These are phyloP conservation scores for Cryptus viduatorius DNA, from an alignment of 2,888 invertebrate species.

Conservation along the genomic window DNA sequence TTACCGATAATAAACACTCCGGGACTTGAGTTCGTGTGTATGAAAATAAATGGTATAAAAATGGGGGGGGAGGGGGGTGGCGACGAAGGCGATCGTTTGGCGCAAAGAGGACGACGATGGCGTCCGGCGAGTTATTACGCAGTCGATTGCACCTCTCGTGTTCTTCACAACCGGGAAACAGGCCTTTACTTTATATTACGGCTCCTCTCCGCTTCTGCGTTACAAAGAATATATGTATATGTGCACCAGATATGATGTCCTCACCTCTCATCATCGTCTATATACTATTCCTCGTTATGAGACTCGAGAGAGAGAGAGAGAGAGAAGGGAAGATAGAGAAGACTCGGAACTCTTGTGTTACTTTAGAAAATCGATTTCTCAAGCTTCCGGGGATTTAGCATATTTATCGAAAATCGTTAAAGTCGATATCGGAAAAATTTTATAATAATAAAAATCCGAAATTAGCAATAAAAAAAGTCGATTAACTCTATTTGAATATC, in stretches of 20 bases:
- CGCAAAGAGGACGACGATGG: constrained; percentile 59
- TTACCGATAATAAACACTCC: constrained; percentile 56
- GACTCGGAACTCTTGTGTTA: not conserved
- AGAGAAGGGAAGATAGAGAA: not conserved
- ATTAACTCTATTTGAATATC: not conserved
- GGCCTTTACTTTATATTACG: constrained; percentile 47
- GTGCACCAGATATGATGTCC: constrained; percentile 14
- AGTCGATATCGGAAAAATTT: not conserved
- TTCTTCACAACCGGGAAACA: constrained; percentile 48
- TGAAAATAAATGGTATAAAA: constrained; percentile 36
- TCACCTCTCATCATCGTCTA: constrained; percentile 31
- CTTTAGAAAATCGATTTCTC: constrained; percentile 6
- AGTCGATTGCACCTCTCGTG: constrained; percentile 65
- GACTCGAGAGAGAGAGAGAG: not conserved
- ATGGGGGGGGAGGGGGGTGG: constrained; percentile 3
- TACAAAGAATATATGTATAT: constrained; percentile 3
- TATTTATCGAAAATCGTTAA: constrained; percentile 12
- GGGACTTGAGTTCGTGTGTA: constrained; percentile 31
- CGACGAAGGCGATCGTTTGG: constrained; percentile 55
- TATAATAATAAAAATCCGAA: not conserved
- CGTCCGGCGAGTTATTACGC: constrained; percentile 68
- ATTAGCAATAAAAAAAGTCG: not conserved
- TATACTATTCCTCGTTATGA: not conserved
- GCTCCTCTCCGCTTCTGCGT: constrained; percentile 29
- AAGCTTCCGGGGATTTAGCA: not conserved